phyloP scores from a whole-genome alignment of 1,140 invertebrate species.

The Drosophila oshimai region DNA sequence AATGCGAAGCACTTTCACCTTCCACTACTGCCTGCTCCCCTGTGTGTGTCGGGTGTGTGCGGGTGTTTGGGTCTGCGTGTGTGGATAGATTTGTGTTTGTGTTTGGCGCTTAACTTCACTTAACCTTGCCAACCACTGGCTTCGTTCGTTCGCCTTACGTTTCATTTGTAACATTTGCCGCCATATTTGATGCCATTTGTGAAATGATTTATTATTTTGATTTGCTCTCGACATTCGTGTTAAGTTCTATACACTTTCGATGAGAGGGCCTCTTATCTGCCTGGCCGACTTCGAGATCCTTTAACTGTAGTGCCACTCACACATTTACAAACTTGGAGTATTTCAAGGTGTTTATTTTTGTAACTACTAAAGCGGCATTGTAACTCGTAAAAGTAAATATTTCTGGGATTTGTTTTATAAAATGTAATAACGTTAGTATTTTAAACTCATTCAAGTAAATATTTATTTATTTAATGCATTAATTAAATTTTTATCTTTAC shows the following conservation, averaged over 20 bases:
- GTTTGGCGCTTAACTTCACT: conserved; percentile 74
- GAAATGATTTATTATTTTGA: conserved; percentile 82
- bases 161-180: conserved; percentile 82
- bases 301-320: conserved; percentile 7
- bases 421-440: too few relatives aligned
- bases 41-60: conserved; percentile 6
- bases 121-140: conserved; percentile 73
- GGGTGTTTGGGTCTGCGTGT: conserved; percentile 20
- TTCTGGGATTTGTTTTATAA: too few relatives aligned
- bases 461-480: too few relatives aligned
- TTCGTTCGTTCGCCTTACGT: conserved; percentile 71
- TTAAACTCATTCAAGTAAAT: too few relatives aligned
- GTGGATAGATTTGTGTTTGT: conserved; percentile 35
- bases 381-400: too few relatives aligned
- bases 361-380: too few relatives aligned
- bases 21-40: conserved; percentile 28
- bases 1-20: conserved; percentile 68
- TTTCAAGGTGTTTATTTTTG: too few relatives aligned
- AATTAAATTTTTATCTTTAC: too few relatives aligned
- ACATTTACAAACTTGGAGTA: neutral
- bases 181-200: conserved; percentile 81
- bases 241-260: conserved; percentile 26
- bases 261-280: conserved; percentile 10
- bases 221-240: conserved; percentile 73
- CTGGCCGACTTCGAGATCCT: conserved; percentile 9